Base-by-base conservation (phyloP, 2,888 invertebrate genomes). In the Cheilosia scutellata region DNA sequence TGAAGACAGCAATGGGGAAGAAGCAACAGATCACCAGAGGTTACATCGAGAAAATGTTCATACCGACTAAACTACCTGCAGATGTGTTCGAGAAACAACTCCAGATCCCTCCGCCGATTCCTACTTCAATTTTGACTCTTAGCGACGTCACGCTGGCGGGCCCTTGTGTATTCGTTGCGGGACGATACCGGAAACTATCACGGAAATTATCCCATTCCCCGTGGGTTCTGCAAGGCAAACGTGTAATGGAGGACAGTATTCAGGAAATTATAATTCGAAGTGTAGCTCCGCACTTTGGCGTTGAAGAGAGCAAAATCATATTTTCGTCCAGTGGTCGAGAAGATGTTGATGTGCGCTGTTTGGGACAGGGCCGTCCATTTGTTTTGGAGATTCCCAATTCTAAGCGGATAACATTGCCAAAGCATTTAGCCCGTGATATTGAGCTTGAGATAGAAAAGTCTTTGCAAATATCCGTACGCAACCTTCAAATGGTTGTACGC, bases 301-400 rank as follows among this genome's bases (percentile, higher is more conserved):
- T 90, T 5, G 87, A 89, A 0, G 87, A 87, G 2, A 88, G 89
- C 2, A 91, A 90, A 33, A 92, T 95, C n/a, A 96, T 96, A 90
- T 97, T 99, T 93, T 95, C 96, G 88, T 95, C 98, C 2, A 98
- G 98, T 68, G 99, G 99, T 0, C 94, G 99, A 47, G 99, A 99
- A 93, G 99, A 99, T 93, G 97, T 98, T 0, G 99, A 99, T 93
- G 99, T 99, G 0, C 94, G 98, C 77, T 99, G 97, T 93, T 93
- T 99, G 82, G 98, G 98, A 0, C 94, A 95, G 80, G 99, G 99
- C 0, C 93, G 99, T 7, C 99, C 99, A 0, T 99, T 99, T 93
- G 96, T 97, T 0, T 93, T 99, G 0, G 98, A 99, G 94, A 94
- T 98, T 49, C 90, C 95, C 0, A 95, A 96, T 91, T 95, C 97